Percentiles rank a stretch among this genome's conserved stretches.
phyloP scores from a whole-genome alignment of 1,140 invertebrate genomes.

The Aphelenchoides besseyi region DNA sequence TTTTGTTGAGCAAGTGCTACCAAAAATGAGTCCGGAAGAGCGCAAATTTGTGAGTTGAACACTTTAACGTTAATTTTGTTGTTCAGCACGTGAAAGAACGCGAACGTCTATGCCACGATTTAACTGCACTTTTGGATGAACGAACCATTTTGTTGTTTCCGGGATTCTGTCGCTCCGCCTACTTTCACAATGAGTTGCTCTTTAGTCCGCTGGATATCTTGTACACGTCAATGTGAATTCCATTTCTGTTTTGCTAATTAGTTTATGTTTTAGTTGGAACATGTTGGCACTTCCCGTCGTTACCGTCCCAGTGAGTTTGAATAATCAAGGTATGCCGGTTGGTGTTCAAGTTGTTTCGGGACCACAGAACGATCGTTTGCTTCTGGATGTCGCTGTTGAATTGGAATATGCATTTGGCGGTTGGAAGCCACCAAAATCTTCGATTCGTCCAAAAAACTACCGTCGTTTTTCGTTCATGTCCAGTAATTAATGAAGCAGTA shows the following conservation, averaged over 20 bases:
- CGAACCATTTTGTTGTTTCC: slow-evolving; percentile 64
- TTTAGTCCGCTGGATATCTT: slow-evolving; percentile 51
- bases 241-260: neutral
- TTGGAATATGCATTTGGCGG: slow-evolving; percentile 78
- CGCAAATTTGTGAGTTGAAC: neutral
- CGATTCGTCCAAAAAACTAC: no score
- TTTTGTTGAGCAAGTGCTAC: slow-evolving; percentile 24
- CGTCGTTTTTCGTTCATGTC: no score
- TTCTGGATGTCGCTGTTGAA: slow-evolving; percentile 63
- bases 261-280: slow-evolving; percentile 16
- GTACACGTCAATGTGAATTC: slow-evolving; percentile 65
- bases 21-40: neutral
- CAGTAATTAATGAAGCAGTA: no score
- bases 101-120: neutral
- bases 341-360: slow-evolving; percentile 65
- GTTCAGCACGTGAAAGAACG: neutral
- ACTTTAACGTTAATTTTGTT: neutral
- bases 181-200: slow-evolving; percentile 62
- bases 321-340: slow-evolving; percentile 60
- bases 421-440: no score
- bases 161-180: slow-evolving; percentile 63
- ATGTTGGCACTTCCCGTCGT: slow-evolving; percentile 64
- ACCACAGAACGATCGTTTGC: neutral
- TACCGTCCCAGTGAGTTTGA: slow-evolving; percentile 64
- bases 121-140: neutral